Percentiles rank a stretch among this genome's conserved stretches.
These are phyloP conservation scores for Thaumatotibia leucotreta DNA, from an alignment of 1,140 invertebrate genomes.

Conservation along the genomic window DNA sequence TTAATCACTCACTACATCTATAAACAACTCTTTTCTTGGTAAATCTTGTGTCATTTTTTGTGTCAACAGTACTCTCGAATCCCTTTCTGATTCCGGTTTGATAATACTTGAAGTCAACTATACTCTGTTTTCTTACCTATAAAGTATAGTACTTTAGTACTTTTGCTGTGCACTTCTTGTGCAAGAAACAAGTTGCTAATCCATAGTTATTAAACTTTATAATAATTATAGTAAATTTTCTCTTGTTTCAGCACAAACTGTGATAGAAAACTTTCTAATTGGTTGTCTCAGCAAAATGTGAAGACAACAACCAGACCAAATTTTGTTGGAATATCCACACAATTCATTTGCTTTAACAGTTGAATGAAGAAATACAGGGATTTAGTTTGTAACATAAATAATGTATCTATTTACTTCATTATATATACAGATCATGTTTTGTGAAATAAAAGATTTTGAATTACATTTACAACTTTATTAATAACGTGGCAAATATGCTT, in stretches of 20 bases:
- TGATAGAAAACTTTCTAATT: constrained; percentile 77
- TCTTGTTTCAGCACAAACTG: constrained; percentile 77
- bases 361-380: constrained; percentile 71
- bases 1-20: too few species aligned
- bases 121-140: too few species aligned
- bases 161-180: too few species aligned
- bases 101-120: too few species aligned
- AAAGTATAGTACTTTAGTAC: too few species aligned
- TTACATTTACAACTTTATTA: constrained; percentile 35
- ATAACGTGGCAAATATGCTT: neutral
- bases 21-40: too few species aligned
- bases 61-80: too few species aligned
- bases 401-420: constrained; percentile 69
- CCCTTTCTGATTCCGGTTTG: too few species aligned
- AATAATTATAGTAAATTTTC: constrained; percentile 16
- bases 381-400: constrained; percentile 74
- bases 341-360: constrained; percentile 67
- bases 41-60: too few species aligned
- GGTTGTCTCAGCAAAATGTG: constrained; percentile 73
- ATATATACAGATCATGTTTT: constrained; percentile 63
- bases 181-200: too few species aligned
- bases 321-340: constrained; percentile 59
- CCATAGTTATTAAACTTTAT: neutral
- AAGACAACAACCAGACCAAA: constrained; percentile 41
- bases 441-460: constrained; percentile 68